Evolutionary conservation across 1,140 invertebrate species (phyloP).

Genomic region (Monomorium pharaonis): DNA sequence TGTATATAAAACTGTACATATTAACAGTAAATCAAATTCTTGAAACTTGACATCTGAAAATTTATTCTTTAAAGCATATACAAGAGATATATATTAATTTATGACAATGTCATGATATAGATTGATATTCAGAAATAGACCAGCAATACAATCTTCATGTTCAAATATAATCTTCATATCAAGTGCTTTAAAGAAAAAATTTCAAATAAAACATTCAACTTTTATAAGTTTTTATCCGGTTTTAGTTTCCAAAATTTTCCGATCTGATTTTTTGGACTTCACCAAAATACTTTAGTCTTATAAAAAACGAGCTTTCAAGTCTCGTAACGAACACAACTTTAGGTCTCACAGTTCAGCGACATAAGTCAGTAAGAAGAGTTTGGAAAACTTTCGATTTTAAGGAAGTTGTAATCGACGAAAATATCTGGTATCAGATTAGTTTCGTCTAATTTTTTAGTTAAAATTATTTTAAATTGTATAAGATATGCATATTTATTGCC

Average conservation of each 20-base stretch:
- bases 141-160: background rate
- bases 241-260: constrained; percentile 15
- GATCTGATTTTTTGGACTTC: constrained; percentile 11
- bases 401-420: background rate
- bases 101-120: background rate
- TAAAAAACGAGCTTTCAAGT: constrained; percentile 15
- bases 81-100: background rate
- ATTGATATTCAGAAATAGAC: background rate
- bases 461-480: background rate
- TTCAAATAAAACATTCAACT: background rate
- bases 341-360: background rate
- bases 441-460: background rate
- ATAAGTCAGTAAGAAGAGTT: background rate
- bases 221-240: background rate
- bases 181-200: background rate
- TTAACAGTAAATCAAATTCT: background rate
- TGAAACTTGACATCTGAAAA: background rate
- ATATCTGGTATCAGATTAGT: background rate
- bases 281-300: background rate
- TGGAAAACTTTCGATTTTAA: constrained; percentile 23
- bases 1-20: no score
- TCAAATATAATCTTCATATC: background rate
- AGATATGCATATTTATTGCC: background rate
- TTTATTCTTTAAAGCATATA: background rate
- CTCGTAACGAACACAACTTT: constrained; percentile 33